phyloP scores from a whole-genome alignment of 2,888 invertebrate genomes.

The Neocrepidodera transversa region DNA sequence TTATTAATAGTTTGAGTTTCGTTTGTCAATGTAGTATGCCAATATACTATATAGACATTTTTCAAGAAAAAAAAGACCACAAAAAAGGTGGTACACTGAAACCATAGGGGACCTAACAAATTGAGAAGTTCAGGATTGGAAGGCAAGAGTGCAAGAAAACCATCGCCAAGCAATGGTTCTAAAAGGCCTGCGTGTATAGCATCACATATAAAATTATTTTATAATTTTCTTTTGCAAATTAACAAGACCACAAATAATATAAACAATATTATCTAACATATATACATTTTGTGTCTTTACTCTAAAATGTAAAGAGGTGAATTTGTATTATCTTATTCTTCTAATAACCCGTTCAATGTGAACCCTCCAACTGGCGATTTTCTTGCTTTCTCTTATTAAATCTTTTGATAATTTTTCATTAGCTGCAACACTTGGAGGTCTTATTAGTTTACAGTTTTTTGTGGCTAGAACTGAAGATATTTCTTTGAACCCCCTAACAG shows the following conservation, averaged over 20 bases:
- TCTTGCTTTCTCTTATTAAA: constrained; percentile 42
- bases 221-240: background rate
- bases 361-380: constrained; percentile 46
- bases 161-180: too few species aligned
- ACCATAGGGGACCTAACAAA: too few species aligned
- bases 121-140: too few species aligned
- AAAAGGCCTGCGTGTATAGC: too few species aligned
- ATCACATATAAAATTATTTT: too few species aligned
- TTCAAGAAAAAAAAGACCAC: background rate
- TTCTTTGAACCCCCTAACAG: constrained; percentile 22
- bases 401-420: constrained; percentile 32
- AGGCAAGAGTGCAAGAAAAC: too few species aligned
- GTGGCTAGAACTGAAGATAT: background rate
- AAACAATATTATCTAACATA: background rate
- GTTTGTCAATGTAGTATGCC: background rate
- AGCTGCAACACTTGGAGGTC: constrained; percentile 41
- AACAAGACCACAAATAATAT: constrained; percentile 6
- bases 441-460: constrained; percentile 29
- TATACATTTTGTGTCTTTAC: constrained; percentile 35
- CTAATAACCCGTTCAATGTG: constrained; percentile 50
- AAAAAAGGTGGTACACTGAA: background rate
- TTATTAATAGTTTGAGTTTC: background rate
- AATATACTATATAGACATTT: background rate
- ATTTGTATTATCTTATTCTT: constrained; percentile 43
- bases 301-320: constrained; percentile 42